Evolutionary conservation across 1,140 invertebrate genomes (phyloP), one percentile per base, ranked within the genome.

Genomic region (Pentalonia nigronervosa): DNA sequence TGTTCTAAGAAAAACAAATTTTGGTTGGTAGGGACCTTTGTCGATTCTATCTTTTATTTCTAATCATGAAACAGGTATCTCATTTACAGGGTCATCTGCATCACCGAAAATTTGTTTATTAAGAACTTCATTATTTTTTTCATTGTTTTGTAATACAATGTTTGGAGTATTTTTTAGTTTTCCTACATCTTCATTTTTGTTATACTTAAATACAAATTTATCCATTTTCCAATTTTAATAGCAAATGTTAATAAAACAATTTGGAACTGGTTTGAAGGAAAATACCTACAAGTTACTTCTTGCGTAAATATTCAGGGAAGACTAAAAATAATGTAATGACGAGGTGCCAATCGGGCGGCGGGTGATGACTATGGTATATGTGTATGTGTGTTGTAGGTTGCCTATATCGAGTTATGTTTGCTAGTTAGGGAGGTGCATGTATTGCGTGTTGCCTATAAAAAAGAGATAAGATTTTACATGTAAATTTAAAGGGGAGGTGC

Each of bases 1-100:
- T 25, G 88, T 90, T 56, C 88, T 90, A 90, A 36, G 48, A 90
- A 90, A 90, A 90, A 36, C n/a, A 34, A 90, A 90, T 56, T 91
- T 76, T 60, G 91, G n/a, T 48, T 92, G 56, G n/a, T 93, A 47
- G 88, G 93, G 41, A 90, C 92, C 60, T 91, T 81, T 91, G 36
- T 91, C 45, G 30, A 76, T 91, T 47, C 90, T 67, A 91, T 67
- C 60, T 91, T 81, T 91, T n/a, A 50, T 67, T 81, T 91, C 53
- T 81, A 91, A 47, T 48, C 56, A 21, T 2, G 36, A 76, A 20
- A 81, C 17, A 9, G 90, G 41, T 81, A 76, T 89, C 53, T 53
- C 48, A 89, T 89, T 89, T 34, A 89, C 20, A 89, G 47, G 50
- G 30, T 89, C 87, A 89, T 53, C 87, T 36, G 50, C 47, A 53